Evolutionary conservation across 2,888 invertebrate species (phyloP), one percentile per base, ranked within the genome.

Genomic region (Tupiocoris notatus): DNA sequence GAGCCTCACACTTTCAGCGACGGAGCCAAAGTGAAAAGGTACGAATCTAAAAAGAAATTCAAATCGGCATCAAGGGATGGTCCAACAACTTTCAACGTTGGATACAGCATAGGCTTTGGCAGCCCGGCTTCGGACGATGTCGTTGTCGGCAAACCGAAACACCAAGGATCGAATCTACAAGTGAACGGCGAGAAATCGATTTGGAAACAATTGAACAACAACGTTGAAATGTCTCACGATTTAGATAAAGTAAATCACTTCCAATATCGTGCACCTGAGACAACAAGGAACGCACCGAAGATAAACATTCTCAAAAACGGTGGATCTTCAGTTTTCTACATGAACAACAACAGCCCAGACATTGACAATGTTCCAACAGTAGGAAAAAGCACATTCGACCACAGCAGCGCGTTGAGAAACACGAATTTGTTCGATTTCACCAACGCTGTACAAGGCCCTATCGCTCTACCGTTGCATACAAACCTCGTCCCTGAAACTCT

Each of bases 381-480:
- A 64, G 82, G 67, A 59, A 79, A 76, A 56, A 78, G 21, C 0
- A 82, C 83, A 74, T 86, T 86, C 67, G 85, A 86, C 80, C 86
- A 86, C 71, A 83, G 83, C 0, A 84, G 83, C 0, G 86, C 86
- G 6, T 79, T 86, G 3, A 85, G 84, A 0, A 84, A 82, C 57
- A 86, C 86, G 75, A 85, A 86, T 81, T 84, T 84, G 0, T 86
- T 86, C 78, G 86, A 86, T 80, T 83, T 85, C 67, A 84, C 84
- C 0, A 85, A 86, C 77, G 85, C 84, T 16, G 74, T 80, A 62
- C 23, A 61, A 17, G 20, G 54, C 16, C 77, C 77, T 2, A 62
- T 76, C 7, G 66, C 76, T 22, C 18, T 67, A 18, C 76, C 76
- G 16, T 24, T 76, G 54, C 20, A 22, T 1, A 65, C 57, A 16